Conservation (phyloP, 2,113 vertebrate species). For the Scartelaos histophorus region DNA sequence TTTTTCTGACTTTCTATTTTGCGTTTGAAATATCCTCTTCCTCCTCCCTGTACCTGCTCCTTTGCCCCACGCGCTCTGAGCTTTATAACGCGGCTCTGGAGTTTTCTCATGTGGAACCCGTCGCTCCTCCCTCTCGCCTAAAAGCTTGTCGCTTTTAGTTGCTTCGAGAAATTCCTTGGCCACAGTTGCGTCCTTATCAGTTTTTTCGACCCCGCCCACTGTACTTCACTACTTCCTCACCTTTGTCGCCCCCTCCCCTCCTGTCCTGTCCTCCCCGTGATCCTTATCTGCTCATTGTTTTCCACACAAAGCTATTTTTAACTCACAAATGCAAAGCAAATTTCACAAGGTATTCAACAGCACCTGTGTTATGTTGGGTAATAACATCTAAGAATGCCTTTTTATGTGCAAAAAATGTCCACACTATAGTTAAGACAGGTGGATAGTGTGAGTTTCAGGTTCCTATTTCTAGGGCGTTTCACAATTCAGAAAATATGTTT, state of each 20-base stretch:
- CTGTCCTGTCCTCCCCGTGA: constrained; percentile 20
- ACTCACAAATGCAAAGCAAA: neutral
- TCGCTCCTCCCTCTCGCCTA: constrained; percentile 65
- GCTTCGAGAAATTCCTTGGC: constrained; percentile 60
- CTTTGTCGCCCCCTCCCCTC: constrained; percentile 28
- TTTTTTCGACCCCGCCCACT: constrained; percentile 46
- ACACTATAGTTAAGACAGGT: too few species aligned
- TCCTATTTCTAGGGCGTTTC: too few species aligned
- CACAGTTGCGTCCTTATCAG: constrained; percentile 49
- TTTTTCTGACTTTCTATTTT: constrained; percentile 32
- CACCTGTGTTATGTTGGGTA: neutral
- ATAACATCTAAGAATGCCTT: neutral
- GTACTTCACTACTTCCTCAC: constrained; percentile 52
- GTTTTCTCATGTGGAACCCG: constrained; percentile 58
- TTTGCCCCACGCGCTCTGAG: constrained; percentile 7
- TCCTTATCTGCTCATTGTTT: constrained; percentile 36
- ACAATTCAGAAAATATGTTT: too few species aligned
- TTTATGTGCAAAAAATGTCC: too few species aligned
- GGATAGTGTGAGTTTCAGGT: too few species aligned
- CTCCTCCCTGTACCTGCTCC: constrained; percentile 39
- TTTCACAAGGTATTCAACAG: constrained; percentile 18
- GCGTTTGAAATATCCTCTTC: constrained; percentile 22
- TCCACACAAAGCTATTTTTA: constrained; percentile 32
- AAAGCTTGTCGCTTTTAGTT: constrained; percentile 55
- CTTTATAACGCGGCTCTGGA: constrained; percentile 18